Base-by-base conservation (phyloP, 2,888 invertebrate genomes). In the Cephus runcator region DNA sequence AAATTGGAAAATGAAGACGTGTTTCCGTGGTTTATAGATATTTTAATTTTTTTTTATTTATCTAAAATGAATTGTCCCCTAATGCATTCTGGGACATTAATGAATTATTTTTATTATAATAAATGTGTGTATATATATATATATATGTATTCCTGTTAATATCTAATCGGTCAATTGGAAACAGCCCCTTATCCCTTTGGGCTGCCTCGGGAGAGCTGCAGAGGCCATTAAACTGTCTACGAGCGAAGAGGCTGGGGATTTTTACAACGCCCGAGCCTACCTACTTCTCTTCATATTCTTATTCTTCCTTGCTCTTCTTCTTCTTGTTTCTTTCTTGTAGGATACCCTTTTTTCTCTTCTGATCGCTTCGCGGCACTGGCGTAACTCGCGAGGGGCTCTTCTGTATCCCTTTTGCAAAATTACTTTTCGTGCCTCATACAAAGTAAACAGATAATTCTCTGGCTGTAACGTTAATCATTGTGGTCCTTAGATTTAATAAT, bases 151-250 rank as follows among this genome's bases (percentile, higher is more conserved):
- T 23, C 56, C 56, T 56, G 23, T 56, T 56, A 56, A 23, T 56
- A 75, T 36, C 34, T 83, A 85, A 87, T 86, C 84, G 84, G 84
- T 84, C 87, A 84, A 85, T 87, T 88, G 85, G 84, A 85, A 89
- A 87, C 83, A 83, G 84, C 83, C 85, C 86, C 87, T 88, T 85
- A 85, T 86, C 85, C 87, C 84, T 87, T 84, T 78, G 85, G 83
- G 83, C 83, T 79, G 80, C 80, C 82, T 81, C 79, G 79, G 81
- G 82, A 84, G 85, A 85, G 81, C 83, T 82, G 83, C 85, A 84
- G 86, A 87, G 89, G 88, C 88, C 89, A 89, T 90, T 90, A 90
- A 89, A 90, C 89, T 87, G 88, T 90, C 88, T 89, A 87, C 87
- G 86, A 85, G 80, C 82, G 86, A 84, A 82, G 84, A 82, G 84